Evolutionary conservation across 2,113 vertebrate species (phyloP), one percentile per base, ranked within the genome.

Genomic region (Upupa epops): DNA sequence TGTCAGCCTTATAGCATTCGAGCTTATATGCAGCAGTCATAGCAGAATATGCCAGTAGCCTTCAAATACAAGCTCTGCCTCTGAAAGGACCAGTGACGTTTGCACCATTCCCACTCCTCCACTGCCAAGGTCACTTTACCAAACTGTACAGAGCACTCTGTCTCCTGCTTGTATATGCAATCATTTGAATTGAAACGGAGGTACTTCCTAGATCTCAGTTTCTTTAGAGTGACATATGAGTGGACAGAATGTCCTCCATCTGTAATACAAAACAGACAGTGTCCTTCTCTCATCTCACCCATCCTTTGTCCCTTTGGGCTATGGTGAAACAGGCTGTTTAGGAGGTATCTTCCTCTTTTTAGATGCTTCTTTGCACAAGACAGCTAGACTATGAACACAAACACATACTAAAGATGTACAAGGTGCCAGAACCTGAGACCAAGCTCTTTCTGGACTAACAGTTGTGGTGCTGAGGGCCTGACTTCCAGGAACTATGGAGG

Each of bases 151-250:
- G 21, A 58, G 32, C 8, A 1, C 51, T 36, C 51, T 60, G 34
- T 12, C 31, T 73, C 54, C 76, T 37, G 69, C 61, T 60, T 58
- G n/a, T 20, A 24, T 11, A n/a, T 31, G 37, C 0, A 0, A 45
- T 28, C 78, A 60, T 54, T 19, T 5, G 58, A 78, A 64, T 0
- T 52, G 64, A 58, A 79, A 66, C 0, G 2, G n/a, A 63, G 65
- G 21, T 48, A 64, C 56, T 28, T 24, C 55, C 29, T 60, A 36
- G 31, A 82, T 48, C 14, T 56, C n/a, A 4, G 31, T 64, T 83
- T 80, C 52, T 52, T 26, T 11, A 16, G 61, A 89, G 65, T 37
- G 0, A 0, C 8, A 0, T 21, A 48, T 10, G 25, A 51, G 42
- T 77, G 9, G 48, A 86, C 56, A 68, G 64, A 64, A 87, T 0